Conservation (phyloP, 92 coral and sea anemone genomes). For the Bergia puertoricense region DNA sequence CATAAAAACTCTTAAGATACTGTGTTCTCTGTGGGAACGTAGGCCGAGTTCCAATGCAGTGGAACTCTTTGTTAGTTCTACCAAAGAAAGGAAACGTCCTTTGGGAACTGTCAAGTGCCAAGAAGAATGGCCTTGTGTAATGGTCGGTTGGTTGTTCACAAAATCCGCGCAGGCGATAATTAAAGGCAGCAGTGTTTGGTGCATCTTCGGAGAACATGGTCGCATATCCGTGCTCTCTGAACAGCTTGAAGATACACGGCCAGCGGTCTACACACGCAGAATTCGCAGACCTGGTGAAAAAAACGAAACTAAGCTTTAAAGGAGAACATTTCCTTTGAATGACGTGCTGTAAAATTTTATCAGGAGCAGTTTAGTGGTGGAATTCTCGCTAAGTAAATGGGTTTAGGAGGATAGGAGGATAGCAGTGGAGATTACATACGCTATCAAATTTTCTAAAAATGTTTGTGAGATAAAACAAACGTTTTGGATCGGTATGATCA, state of each 20-base stretch:
- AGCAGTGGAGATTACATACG: too few relatives aligned
- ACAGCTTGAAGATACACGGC: conserved; percentile 41
- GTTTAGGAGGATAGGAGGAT: too few relatives aligned
- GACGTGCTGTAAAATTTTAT: background rate
- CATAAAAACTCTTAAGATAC: conserved; percentile 39
- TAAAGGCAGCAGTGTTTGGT: conserved; percentile 47
- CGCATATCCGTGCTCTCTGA: conserved; percentile 41
- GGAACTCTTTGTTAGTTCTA: conserved; percentile 8
- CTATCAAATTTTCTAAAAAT: too few relatives aligned
- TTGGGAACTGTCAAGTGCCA: conserved; percentile 2
- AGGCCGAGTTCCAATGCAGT: conserved; percentile 50
- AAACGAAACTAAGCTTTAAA: background rate
- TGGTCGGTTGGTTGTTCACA: conserved; percentile 53
- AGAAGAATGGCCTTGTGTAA: conserved; percentile 43
- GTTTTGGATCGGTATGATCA: too few relatives aligned
- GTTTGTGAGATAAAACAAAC: too few relatives aligned
- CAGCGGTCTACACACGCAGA: conserved; percentile 52
- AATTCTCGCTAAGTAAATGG: too few relatives aligned
- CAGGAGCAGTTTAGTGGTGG: too few relatives aligned
- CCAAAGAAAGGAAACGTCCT: conserved; percentile 10
- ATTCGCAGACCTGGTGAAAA: conserved; percentile 26
- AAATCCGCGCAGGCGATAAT: conserved; percentile 51
- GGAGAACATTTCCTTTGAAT: background rate
- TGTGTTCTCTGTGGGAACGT: conserved; percentile 38
- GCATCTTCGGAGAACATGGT: conserved; percentile 53